Percentiles rank a stretch among this genome's conserved stretches.
These are phyloP conservation scores for Cottoperca gobio DNA, from an alignment of 2,797 vertebrate species.

Conservation along the genomic window DNA sequence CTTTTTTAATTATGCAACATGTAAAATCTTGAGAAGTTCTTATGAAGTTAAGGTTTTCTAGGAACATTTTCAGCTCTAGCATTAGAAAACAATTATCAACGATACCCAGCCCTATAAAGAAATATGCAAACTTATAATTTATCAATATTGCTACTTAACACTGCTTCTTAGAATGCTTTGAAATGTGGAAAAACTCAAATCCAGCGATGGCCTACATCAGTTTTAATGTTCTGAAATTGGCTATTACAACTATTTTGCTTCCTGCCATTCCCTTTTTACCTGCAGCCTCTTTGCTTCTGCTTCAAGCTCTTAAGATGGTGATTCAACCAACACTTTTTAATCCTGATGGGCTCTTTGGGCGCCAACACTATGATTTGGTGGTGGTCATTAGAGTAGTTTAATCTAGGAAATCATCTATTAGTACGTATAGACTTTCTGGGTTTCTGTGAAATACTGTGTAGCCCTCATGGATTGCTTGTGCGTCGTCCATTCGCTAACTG, in stretches of 20 bases:
- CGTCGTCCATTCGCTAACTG: conserved; percentile 58
- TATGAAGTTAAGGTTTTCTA: not conserved
- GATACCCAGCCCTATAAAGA: conserved; percentile 9
- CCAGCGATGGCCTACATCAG: not conserved
- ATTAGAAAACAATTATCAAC: not conserved
- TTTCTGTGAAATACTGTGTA: conserved; percentile 2
- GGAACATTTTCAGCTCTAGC: not conserved
- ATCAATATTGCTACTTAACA: conserved; percentile 13
- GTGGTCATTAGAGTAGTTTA: conserved; percentile 46
- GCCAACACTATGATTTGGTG: conserved; percentile 39
- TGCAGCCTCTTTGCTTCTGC: conserved; percentile 63
- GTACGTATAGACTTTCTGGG: not conserved
- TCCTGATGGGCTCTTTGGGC: conserved; percentile 72
- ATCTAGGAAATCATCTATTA: conserved; percentile 10
- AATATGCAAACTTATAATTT: not conserved
- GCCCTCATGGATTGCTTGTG: conserved; percentile 14
- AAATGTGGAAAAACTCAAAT: not conserved
- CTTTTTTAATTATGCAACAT: too few species aligned
- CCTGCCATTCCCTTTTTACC: conserved; percentile 19
- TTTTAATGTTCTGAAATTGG: conserved; percentile 12
- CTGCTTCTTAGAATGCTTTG: conserved; percentile 7
- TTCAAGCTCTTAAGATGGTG: conserved; percentile 70
- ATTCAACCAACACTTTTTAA: conserved; percentile 68
- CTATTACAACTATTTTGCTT: conserved; percentile 9
- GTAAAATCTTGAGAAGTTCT: not conserved